A percentile compares a stretch with the other conserved stretches of the same genome.
Evolutionary conservation across 2,113 vertebrate species (phyloP).

Genomic region (Stigmatopora nigra): DNA sequence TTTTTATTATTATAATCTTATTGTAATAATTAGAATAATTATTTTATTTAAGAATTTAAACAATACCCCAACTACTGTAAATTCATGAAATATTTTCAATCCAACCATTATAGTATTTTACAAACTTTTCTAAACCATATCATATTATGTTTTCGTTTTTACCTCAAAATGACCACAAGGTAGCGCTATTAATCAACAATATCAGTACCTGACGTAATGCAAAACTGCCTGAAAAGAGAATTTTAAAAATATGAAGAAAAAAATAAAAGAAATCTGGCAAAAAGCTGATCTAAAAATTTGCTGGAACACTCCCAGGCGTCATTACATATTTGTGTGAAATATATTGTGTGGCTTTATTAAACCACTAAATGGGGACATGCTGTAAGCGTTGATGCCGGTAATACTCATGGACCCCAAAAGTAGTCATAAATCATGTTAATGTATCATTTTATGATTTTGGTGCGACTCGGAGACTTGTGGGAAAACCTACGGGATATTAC

Average conservation of each 20-base stretch:
- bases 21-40: too few relatives aligned
- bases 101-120: too few relatives aligned
- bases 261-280: neutral
- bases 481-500: constrained; percentile 1
- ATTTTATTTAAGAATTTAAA: too few relatives aligned
- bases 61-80: too few relatives aligned
- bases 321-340: neutral
- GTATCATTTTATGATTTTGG: neutral
- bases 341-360: constrained; percentile 9
- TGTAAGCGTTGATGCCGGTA: constrained; percentile 8
- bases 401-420: constrained; percentile 3
- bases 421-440: neutral
- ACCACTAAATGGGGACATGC: neutral
- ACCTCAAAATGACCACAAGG: constrained; percentile 43
- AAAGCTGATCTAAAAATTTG: constrained; percentile 11
- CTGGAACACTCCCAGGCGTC: neutral
- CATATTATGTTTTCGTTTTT: neutral
- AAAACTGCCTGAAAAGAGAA: constrained; percentile 2
- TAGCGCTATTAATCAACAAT: constrained; percentile 47
- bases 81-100: too few relatives aligned
- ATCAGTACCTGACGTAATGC: constrained; percentile 4
- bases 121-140: neutral
- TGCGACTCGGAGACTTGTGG: neutral
- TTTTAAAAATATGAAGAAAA: neutral
- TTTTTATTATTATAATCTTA: too few relatives aligned